These are phyloP conservation scores for Tigriopus japonicus DNA, from an alignment of 1,140 invertebrate species.

Conservation along the genomic window DNA sequence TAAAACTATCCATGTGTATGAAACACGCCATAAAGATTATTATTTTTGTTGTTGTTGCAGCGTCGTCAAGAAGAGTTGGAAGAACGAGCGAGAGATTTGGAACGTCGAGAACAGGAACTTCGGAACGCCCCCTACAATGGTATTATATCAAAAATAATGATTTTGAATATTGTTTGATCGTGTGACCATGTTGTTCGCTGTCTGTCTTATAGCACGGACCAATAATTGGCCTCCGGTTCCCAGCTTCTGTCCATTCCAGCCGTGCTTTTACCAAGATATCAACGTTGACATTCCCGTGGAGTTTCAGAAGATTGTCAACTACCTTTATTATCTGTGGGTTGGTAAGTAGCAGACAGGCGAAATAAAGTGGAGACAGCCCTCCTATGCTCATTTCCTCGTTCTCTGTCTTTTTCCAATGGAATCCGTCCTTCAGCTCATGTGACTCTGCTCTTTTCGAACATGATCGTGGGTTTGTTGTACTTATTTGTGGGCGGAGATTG, in stretches of 20 bases:
- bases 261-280: slow-evolving; percentile 99
- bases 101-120: slow-evolving; percentile 70
- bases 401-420: background rate
- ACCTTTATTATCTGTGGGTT: slow-evolving; percentile 91
- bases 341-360: slow-evolving; percentile 55
- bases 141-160: slow-evolving; percentile 22
- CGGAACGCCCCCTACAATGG: slow-evolving; percentile 44
- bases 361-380: too few relatives aligned
- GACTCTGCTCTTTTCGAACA: slow-evolving; percentile 60
- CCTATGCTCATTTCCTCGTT: background rate
- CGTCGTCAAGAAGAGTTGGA: slow-evolving; percentile 63
- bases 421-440: slow-evolving; percentile 64
- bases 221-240: slow-evolving; percentile 98
- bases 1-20: background rate
- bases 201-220: slow-evolving; percentile 39
- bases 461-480: slow-evolving; percentile 52
- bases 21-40: too few relatives aligned
- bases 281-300: slow-evolving; percentile 95
- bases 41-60: slow-evolving; percentile 27
- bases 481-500: slow-evolving; percentile 34
- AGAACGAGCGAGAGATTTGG: slow-evolving; percentile 62
- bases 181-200: background rate
- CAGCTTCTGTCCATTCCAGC: slow-evolving; percentile 70
- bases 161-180: background rate
- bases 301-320: slow-evolving; percentile 84